Evolutionary conservation across 2,888 invertebrate species (phyloP).

Genomic region (Stenolophus ochropezus): DNA sequence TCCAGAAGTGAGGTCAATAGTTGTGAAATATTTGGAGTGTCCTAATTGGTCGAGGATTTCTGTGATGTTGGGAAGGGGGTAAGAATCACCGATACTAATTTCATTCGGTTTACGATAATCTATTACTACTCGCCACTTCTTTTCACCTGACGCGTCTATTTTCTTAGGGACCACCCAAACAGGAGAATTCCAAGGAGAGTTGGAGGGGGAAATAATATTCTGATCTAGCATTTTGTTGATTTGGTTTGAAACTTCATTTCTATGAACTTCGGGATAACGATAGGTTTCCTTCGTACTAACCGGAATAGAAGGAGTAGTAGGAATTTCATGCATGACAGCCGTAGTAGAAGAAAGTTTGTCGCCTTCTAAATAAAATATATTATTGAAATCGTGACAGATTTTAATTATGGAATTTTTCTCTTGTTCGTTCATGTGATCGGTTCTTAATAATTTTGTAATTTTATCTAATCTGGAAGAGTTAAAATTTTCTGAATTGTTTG

Average conservation of each 20-base stretch:
- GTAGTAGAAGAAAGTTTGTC: not conserved
- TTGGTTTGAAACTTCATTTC: conserved; percentile 32
- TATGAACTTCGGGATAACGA: not conserved
- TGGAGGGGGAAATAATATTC: conserved; percentile 52
- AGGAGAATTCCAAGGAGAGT: conserved; percentile 62
- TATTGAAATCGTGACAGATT: conserved; percentile 2
- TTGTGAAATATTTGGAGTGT: conserved; percentile 62
- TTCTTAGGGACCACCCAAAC: conserved; percentile 62
- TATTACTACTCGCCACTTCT: conserved; percentile 63
- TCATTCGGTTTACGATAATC: conserved; percentile 64
- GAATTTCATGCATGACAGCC: not conserved
- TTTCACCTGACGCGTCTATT: conserved; percentile 59
- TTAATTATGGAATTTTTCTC: not conserved
- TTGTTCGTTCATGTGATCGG: not conserved
- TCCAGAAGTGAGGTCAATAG: conserved; percentile 62
- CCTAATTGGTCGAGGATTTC: conserved; percentile 64
- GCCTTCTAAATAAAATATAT: not conserved
- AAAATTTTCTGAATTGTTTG: not conserved
- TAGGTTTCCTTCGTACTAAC: not conserved
- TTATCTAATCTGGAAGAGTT: conserved; percentile 34
- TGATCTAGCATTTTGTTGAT: conserved; percentile 53
- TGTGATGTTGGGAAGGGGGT: conserved; percentile 63
- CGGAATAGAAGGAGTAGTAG: not conserved
- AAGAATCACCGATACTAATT: conserved; percentile 62
- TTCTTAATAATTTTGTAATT: conserved; percentile 8